phyloP scores from a whole-genome alignment of 2,888 invertebrate species.

The Anarsia innoxiella region DNA sequence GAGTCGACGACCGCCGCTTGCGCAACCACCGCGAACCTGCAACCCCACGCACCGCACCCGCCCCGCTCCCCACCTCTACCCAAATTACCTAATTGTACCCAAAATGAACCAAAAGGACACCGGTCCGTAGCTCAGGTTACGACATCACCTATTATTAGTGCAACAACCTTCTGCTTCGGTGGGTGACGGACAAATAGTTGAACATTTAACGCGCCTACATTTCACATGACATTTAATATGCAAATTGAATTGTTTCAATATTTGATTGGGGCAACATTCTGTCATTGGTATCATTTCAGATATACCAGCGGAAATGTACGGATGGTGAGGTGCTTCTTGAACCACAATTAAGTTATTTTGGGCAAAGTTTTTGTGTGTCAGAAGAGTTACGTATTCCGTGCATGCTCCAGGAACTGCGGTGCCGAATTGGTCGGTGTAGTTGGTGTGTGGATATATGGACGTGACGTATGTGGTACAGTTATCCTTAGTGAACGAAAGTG shows the following conservation, averaged over 20 bases:
- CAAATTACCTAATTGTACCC: constrained; percentile 68
- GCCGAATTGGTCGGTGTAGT: constrained; percentile 30
- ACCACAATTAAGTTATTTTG: background rate
- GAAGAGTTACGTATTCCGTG: constrained; percentile 38
- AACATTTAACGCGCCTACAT: constrained; percentile 32
- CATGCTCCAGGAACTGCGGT: constrained; percentile 42
- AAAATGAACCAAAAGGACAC: constrained; percentile 69
- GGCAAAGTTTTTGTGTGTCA: constrained; percentile 20
- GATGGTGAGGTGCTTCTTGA: no score
- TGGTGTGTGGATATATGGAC: constrained; percentile 39
- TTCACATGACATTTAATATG: constrained; percentile 47
- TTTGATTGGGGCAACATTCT: background rate
- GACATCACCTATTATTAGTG: constrained; percentile 55
- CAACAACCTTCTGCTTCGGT: constrained; percentile 59
- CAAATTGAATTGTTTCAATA: constrained; percentile 26
- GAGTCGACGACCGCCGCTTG: constrained; percentile 72
- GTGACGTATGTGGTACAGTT: constrained; percentile 70
- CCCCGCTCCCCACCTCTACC: constrained; percentile 40
- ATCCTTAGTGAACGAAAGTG: constrained; percentile 75
- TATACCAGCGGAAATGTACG: background rate
- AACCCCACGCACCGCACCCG: constrained; percentile 60
- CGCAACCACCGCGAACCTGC: constrained; percentile 65
- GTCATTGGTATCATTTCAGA: background rate
- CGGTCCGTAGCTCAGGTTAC: constrained; percentile 56
- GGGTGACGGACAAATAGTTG: constrained; percentile 41